Base-by-base conservation (phyloP, 2,113 vertebrate genomes). In the Alosa alosa region DNA sequence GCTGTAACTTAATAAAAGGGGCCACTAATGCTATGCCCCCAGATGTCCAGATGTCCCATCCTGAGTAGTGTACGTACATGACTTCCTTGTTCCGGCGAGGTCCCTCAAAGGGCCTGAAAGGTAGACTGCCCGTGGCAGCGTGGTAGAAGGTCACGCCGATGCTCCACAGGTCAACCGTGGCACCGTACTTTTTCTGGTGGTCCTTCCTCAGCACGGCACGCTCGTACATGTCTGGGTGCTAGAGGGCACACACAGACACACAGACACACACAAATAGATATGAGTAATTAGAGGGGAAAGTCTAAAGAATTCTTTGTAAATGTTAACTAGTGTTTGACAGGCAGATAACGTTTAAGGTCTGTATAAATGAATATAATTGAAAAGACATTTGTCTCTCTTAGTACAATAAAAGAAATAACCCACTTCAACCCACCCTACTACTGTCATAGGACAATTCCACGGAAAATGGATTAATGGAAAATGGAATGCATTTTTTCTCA, bases 191-290 rank as follows among this genome's bases (percentile, higher is more conserved):
- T 91, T 99, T 99, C 94, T 99, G 98, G 91, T 99, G 98, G 82
- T 99, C 98, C 90, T 99, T 99, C 52, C 98, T 95, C 84, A 99
- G 92, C 81, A 99, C 98, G 1, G 98, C 98, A 10, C 98, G 96
- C 88, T 99, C 98, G 60, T 99, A 99, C 98, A 99, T 99, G 92
- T 99, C 97, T 39, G 98, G 97, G 83, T 99, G 97, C 97, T 99
- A 82, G 52, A 25, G 78, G 20, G 8, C n/a, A 72, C 0, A 36
- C 60, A 64, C 20, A 64, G 83, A 86, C 50, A 81, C 1, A 82
- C 9, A 31, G 3, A 82, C 4, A 45, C 11, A 78, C 25, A 44
- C 39, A 85, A 10, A 49, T 11, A 49, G 9, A 49, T 49, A 49
- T 13, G 15, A 84, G 36, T 31, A 17, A 81, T 20, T 20, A 22